These are phyloP conservation scores for Thalassophryne amazonica DNA, from an alignment of 2,797 vertebrate genomes.

Conservation along the genomic window DNA sequence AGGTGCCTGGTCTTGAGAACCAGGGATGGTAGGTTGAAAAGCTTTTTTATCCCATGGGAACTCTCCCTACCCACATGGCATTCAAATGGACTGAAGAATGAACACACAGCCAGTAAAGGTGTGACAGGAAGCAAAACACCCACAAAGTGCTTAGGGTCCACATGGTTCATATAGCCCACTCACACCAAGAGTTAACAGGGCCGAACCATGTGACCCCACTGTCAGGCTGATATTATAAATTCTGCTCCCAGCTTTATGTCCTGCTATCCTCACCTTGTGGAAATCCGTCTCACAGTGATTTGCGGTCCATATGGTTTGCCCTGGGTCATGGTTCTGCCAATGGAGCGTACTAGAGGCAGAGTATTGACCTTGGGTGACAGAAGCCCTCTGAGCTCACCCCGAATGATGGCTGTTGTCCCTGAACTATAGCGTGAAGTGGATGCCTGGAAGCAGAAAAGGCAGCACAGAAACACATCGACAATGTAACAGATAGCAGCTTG, in stretches of 20 bases:
- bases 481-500: not conserved
- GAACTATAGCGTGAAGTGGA: constrained; percentile 77
- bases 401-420: constrained; percentile 78
- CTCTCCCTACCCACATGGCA: too few species aligned
- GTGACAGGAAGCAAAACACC: too few species aligned
- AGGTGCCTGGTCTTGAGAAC: too few species aligned
- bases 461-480: not conserved
- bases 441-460: constrained; percentile 47
- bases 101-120: too few species aligned
- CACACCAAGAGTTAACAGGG: too few species aligned
- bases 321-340: constrained; percentile 83
- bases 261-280: constrained; percentile 68
- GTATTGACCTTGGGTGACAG: constrained; percentile 84
- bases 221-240: too few species aligned
- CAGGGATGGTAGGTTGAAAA: too few species aligned
- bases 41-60: too few species aligned
- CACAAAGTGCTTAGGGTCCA: too few species aligned
- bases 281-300: constrained; percentile 83
- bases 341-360: constrained; percentile 80
- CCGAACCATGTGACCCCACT: too few species aligned
- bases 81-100: too few species aligned
- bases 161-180: too few species aligned
- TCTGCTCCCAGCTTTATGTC: not conserved
- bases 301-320: constrained; percentile 85
- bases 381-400: constrained; percentile 80